Evolutionary conservation across 2,797 vertebrate species (phyloP).

Genomic region (Spheniscus humboldti): DNA sequence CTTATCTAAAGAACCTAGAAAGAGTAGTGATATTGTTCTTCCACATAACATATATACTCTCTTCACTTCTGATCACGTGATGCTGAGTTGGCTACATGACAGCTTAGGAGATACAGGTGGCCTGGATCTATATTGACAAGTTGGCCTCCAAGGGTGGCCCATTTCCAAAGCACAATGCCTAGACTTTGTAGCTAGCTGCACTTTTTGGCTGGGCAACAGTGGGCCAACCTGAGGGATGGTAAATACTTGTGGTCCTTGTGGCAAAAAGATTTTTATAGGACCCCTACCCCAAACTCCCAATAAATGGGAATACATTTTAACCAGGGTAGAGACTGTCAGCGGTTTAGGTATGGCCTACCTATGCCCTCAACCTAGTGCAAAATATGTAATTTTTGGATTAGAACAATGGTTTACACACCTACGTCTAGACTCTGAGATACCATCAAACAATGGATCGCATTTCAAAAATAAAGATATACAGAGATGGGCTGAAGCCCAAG

Average conservation of each 20-base stretch:
- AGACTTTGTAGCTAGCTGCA: background rate
- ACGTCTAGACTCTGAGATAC: too few relatives aligned
- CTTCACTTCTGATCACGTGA: background rate
- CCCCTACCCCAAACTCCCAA: too few relatives aligned
- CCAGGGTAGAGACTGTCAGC: too few relatives aligned
- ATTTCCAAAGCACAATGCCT: background rate
- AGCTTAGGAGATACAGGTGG: background rate
- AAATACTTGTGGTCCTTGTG: background rate
- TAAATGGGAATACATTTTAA: too few relatives aligned
- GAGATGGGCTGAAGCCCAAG: too few relatives aligned
- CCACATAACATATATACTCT: background rate
- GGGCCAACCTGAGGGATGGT: background rate
- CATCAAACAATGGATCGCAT: too few relatives aligned
- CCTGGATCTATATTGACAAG: background rate
- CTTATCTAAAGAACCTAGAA: background rate
- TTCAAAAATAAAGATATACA: too few relatives aligned
- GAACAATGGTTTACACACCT: too few relatives aligned
- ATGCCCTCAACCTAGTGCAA: too few relatives aligned
- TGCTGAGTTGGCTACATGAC: background rate
- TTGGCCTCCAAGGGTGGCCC: background rate
- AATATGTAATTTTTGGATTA: too few relatives aligned
- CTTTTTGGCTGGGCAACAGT: background rate
- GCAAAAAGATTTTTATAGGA: too few relatives aligned
- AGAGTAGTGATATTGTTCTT: background rate
- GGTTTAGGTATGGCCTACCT: too few relatives aligned